Evolutionary conservation across 2,113 vertebrate genomes (phyloP).

Genomic region (Erythrocebus patas): DNA sequence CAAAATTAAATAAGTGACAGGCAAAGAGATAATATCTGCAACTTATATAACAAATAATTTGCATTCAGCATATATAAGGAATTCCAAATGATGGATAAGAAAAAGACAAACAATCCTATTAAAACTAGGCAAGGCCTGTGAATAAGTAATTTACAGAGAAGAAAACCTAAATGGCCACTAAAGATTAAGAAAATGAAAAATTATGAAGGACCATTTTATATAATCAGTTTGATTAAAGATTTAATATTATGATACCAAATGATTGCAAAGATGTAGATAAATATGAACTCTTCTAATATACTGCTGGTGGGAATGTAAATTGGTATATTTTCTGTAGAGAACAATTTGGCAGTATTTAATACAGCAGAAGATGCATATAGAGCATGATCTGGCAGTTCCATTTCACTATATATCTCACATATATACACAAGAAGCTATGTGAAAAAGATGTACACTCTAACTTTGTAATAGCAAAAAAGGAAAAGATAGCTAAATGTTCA

Average conservation of each 20-base stretch:
- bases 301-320: neutral
- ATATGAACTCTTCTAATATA: neutral
- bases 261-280: neutral
- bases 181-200: neutral
- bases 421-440: neutral
- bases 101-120: neutral
- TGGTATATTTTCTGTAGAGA: neutral
- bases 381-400: neutral
- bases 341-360: neutral
- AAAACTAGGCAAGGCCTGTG: neutral
- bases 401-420: neutral
- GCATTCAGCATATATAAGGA: neutral
- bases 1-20: neutral
- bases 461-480: neutral
- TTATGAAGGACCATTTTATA: neutral
- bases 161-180: neutral
- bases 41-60: neutral
- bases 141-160: neutral
- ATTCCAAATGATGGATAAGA: neutral
- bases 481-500: neutral
- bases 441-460: neutral
- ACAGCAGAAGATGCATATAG: neutral
- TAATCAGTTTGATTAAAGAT: neutral
- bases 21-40: neutral
- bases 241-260: neutral